Evolutionary conservation across 2,113 vertebrate genomes (phyloP), one percentile per base, ranked within the genome.

Genomic region (Antechinus stuartii): DNA sequence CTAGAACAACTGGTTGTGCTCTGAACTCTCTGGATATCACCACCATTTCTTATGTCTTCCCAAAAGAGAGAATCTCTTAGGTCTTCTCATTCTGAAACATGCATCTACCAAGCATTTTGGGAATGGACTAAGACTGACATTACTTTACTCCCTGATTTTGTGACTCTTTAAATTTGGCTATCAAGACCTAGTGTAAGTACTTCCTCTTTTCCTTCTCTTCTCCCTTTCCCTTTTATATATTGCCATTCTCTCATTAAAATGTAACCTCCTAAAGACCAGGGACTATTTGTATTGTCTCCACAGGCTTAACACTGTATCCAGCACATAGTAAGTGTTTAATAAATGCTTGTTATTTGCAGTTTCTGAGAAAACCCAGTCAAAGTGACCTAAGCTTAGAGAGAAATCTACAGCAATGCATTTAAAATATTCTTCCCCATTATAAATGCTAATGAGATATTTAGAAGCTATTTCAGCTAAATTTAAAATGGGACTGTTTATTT

Each of bases 391-490:
- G n/a, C n/a, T 42, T 42, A 42, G 35, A 84, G 68, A 42, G 19
- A 42, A 84, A 84, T 42, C 68, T 8, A 42, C n/a, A 84, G n/a
- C 8, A 42, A 23, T 42, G 68, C 0, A 84, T 84, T 84, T 42
- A 84, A 84, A 42, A 84, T 42, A 84, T 84, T 84, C 68, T 42
- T 16, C n/a, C 68, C 68, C 68, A 84, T 42, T 42, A 84, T 42
- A 42, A 84, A 84, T 84, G 68, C 35, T 84, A 42, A 42, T 84
- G 68, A 84, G 68, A 84, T 84, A 84, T 84, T 42, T 84, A 84
- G n/a, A 84, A 42, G n/a, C 68, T 84, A 84, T 42, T 84, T 84
- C 68, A 84, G n/a, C n/a, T 84, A 84, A 84, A 84, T 84, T 84
- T 42, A 42, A 84, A 84, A 84, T 0, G 19, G 35, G n/a, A 42